A percentile compares a stretch with the other conserved stretches of the same genome.
Conservation (phyloP, 2,888 invertebrate genomes). For the Euzetes globulus region DNA sequence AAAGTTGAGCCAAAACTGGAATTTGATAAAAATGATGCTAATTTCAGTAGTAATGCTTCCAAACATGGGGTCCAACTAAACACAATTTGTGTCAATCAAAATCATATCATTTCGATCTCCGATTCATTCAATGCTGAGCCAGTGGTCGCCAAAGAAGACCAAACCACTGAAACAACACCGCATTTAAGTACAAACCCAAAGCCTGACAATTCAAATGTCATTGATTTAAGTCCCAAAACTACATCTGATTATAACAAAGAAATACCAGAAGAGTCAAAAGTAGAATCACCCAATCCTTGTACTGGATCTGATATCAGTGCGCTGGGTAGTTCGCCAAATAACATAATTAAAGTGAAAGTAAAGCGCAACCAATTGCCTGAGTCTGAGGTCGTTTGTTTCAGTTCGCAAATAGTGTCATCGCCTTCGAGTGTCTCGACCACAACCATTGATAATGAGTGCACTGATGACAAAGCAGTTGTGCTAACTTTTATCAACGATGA, state of each 20-base stretch:
- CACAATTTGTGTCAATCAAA: background rate
- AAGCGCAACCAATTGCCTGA: conserved; percentile 4
- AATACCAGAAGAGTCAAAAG: background rate
- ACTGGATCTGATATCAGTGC: background rate
- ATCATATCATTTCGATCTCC: background rate
- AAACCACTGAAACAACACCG: no score
- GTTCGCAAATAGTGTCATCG: background rate
- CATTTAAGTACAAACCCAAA: no score
- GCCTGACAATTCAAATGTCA: no score
- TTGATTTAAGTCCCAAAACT: no score
- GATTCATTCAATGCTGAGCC: background rate
- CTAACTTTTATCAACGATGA: conserved; percentile 7
- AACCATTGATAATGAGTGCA: background rate
- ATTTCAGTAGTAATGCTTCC: background rate
- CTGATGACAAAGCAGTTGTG: background rate
- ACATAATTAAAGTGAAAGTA: conserved; percentile 21
- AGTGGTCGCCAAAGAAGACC: no score
- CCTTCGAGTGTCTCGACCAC: background rate
- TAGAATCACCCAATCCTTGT: background rate
- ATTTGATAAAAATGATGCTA: conserved; percentile 13
- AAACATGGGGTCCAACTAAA: conserved; percentile 1
- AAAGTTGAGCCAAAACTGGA: background rate
- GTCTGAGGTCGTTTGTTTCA: conserved; percentile 6
- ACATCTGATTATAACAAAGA: background rate
- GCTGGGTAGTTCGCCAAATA: background rate